Evolutionary conservation across 1,140 invertebrate species (phyloP), one percentile per base, ranked within the genome.

Genomic region (Psix sp.): DNA sequence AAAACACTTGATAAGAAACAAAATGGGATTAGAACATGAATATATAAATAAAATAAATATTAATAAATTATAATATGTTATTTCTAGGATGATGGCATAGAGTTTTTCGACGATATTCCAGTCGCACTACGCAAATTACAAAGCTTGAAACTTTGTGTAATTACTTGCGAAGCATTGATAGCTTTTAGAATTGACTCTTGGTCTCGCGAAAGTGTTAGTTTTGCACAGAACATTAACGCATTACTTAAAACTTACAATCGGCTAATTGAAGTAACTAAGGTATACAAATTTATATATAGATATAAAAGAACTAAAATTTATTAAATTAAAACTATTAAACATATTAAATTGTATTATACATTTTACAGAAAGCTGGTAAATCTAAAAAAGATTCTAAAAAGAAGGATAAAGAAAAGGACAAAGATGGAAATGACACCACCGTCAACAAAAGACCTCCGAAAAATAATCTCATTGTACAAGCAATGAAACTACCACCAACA

Each of bases 181-280:
- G 86, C 84, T 0, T 88, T 86, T 33, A 80, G 75, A 62, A 79
- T 91, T 1, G 78, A 84, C 59, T 83, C 87, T 13, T 90, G 89
- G 88, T 87, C 71, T 0, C 15, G 36, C 0, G 67, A 75, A 0
- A 88, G 80, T 11, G 16, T 79, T 14, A 59, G 80, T 21, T 54
- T 73, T 1, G 85, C 84, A 0, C 68, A 77, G 42, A 80, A 76
- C 17, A 67, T 89, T 0, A 80, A 86, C 49, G 79, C 74, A n/a
- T 70, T 90, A 7, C 88, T 84, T 16, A 89, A 89, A 62, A 75
- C 76, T 10, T 87, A 88, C 14, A 78, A 62, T 5, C 77, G 84
- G 18, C 54, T 90, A 0, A 24, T 87, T n/a, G 88, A 90, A 3
- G 87, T 86, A 35, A 83, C 79, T 11, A 89, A 89, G 87, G 87